Conservation (phyloP, 2,113 vertebrate genomes). For the Peromyscus polionotus region DNA sequence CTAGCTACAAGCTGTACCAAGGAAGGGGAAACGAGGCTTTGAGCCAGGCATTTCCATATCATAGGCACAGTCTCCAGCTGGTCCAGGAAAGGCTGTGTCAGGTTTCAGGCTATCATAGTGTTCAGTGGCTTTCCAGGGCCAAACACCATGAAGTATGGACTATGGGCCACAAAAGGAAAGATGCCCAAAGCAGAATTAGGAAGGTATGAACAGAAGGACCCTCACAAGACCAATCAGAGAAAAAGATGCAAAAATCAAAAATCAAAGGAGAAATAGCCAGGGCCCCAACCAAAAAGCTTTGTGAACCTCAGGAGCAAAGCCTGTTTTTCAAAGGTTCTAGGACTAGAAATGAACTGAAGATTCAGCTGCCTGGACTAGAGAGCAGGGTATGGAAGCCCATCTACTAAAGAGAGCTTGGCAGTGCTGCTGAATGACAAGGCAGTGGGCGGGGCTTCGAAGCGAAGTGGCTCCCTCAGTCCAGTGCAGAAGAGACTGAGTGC, state of each 20-base stretch:
- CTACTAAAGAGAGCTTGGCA: background rate
- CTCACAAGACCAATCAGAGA: constrained; percentile 32
- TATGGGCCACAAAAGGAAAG: constrained; percentile 9
- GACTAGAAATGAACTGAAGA: background rate
- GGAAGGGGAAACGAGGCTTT: background rate
- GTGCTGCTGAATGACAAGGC: constrained; percentile 42
- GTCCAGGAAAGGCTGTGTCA: background rate
- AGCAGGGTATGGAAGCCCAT: background rate
- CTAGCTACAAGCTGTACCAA: background rate
- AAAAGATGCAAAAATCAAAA: constrained; percentile 1
- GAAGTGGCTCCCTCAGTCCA: background rate
- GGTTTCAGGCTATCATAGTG: background rate
- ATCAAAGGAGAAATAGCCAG: constrained; percentile 20
- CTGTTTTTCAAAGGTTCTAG: background rate
- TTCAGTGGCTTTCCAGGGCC: background rate
- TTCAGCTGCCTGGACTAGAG: background rate
- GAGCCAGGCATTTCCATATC: constrained; percentile 13
- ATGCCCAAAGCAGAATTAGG: background rate
- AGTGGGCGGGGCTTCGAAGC: background rate
- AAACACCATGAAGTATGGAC: background rate
- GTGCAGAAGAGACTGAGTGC: constrained; percentile 15
- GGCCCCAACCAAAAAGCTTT: constrained; percentile 30
- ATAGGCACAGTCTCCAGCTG: background rate
- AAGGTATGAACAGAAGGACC: constrained; percentile 13
- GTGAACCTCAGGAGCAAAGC: background rate